Evolutionary conservation across 2,113 vertebrate species (phyloP).

Genomic region (Pseudorasbora parva): DNA sequence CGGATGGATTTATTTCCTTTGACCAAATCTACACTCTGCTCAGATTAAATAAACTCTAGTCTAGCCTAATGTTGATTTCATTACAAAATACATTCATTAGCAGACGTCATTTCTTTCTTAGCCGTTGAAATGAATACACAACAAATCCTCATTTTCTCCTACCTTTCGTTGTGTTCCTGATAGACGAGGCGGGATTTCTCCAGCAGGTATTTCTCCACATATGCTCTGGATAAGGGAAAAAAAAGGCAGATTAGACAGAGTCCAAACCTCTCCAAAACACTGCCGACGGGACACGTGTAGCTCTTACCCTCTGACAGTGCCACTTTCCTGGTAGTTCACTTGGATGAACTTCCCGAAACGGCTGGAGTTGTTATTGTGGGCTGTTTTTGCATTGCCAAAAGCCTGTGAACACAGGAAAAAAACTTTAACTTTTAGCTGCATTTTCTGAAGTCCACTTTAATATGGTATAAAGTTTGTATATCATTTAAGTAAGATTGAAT

Average conservation of each 20-base stretch:
- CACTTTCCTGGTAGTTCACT: conserved; percentile 98
- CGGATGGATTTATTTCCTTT: not conserved
- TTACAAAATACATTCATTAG: not conserved
- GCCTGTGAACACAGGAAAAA: conserved; percentile 79
- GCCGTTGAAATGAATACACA: not conserved
- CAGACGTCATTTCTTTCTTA: not conserved
- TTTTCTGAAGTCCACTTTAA: not conserved
- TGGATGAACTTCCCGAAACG: conserved; percentile 99
- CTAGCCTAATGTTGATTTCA: not conserved
- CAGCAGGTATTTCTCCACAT: conserved; percentile 97
- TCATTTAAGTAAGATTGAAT: too few species aligned
- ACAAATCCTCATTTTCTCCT: conserved; percentile 26
- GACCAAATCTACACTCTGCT: not conserved
- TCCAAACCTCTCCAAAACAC: not conserved
- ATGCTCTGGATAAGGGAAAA: conserved; percentile 84
- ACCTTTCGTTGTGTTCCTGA: conserved; percentile 98
- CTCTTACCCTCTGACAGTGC: conserved; percentile 95
- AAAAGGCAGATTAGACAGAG: not conserved
- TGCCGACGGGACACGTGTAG: too few species aligned
- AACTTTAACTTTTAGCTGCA: not conserved
- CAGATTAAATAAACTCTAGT: not conserved
- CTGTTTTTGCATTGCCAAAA: conserved; percentile 98
- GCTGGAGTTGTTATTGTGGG: conserved; percentile 99
- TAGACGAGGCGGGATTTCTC: conserved; percentile 98
- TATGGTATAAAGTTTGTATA: not conserved